Percentiles rank a stretch among this genome's conserved stretches.
Conservation (phyloP, 2,797 vertebrate genomes). For the Nyctibius grandis region DNA sequence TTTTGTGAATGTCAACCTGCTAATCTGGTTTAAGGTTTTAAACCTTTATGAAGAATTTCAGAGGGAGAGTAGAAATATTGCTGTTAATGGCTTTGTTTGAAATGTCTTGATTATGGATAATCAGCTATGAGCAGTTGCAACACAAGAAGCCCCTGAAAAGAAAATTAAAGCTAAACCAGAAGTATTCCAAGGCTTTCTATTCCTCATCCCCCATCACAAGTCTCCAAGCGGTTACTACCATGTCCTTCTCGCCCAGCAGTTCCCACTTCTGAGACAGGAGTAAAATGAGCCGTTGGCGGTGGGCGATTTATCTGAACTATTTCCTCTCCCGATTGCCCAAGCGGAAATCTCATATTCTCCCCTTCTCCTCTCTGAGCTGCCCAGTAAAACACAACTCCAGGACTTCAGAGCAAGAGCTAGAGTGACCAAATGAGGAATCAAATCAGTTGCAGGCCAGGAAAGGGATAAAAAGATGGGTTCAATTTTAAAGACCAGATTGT, state of each 20-base stretch:
- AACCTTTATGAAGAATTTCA: neutral
- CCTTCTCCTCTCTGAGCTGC: neutral
- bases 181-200: neutral
- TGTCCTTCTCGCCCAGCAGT: neutral
- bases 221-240: neutral
- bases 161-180: neutral
- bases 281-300: slow-evolving; percentile 6
- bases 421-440: neutral
- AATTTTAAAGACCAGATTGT: neutral
- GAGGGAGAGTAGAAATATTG: neutral
- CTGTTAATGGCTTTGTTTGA: slow-evolving; percentile 22
- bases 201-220: neutral
- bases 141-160: neutral
- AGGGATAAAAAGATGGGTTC: neutral
- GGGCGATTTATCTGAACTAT: slow-evolving; percentile 13
- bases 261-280: neutral
- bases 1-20: neutral
- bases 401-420: neutral
- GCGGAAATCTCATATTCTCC: neutral
- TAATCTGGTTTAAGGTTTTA: neutral
- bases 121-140: neutral
- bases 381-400: neutral
- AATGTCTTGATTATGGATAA: neutral
- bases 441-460: neutral
- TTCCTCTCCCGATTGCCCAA: neutral